A percentile compares a stretch with the other conserved stretches of the same genome.
Conservation (phyloP, 2,888 invertebrate species). For the Cataglyphis albicans region DNA sequence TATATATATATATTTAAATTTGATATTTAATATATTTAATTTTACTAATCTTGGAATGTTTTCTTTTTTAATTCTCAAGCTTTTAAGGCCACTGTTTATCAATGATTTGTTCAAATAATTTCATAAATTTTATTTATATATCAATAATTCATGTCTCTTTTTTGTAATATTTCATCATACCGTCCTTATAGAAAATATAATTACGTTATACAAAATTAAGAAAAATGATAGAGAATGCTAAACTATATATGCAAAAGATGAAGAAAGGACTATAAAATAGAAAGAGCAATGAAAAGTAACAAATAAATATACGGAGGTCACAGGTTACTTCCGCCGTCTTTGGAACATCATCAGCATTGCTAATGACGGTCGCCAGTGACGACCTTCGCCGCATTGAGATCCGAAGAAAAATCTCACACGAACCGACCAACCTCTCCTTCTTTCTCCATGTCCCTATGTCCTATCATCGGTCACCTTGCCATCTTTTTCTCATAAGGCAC, state of each 20-base stretch:
- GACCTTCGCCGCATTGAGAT: slow-evolving; percentile 61
- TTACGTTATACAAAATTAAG: slow-evolving; percentile 12
- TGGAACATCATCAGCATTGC: slow-evolving; percentile 82
- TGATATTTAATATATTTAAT: slow-evolving; percentile 3
- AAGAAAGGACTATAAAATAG: not conserved
- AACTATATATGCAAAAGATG: not conserved
- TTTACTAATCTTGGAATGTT: not conserved
- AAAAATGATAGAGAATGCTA: not conserved
- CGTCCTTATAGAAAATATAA: not conserved
- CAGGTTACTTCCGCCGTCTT: slow-evolving; percentile 76
- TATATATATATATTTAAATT: not conserved
- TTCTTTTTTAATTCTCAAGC: not conserved
- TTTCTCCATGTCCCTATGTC: slow-evolving; percentile 7
- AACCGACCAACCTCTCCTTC: slow-evolving; percentile 37
- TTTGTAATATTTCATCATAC: not conserved
- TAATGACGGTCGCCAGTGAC: slow-evolving; percentile 75
- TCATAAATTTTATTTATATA: not conserved
- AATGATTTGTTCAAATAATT: not conserved
- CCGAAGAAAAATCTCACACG: slow-evolving; percentile 62
- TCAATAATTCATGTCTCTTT: not conserved
- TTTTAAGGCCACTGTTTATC: not conserved
- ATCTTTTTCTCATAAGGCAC: slow-evolving; percentile 31
- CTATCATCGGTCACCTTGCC: not conserved
- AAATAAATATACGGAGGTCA: slow-evolving; percentile 74
- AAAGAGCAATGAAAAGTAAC: slow-evolving; percentile 67